These are phyloP conservation scores for Clarias macrocephalus DNA, from an alignment of 2,113 vertebrate genomes.

Conservation along the genomic window DNA sequence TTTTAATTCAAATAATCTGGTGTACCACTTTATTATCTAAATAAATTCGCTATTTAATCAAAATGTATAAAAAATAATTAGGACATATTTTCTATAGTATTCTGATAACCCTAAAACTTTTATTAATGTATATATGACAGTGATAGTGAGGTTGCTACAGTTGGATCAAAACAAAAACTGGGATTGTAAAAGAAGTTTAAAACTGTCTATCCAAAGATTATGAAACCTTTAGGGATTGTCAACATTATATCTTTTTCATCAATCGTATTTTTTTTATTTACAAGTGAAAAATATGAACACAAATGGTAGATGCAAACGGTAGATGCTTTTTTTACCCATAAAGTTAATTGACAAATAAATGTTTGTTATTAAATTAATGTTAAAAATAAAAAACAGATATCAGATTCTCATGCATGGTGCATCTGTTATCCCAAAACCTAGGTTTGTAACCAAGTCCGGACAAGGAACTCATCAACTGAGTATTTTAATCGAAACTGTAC, in stretches of 20 bases:
- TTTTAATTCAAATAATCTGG: neutral
- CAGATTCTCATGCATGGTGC: neutral
- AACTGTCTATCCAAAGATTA: too few relatives aligned
- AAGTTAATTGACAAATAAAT: too few relatives aligned
- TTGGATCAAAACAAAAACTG: neutral
- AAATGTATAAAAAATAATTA: too few relatives aligned
- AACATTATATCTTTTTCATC: too few relatives aligned
- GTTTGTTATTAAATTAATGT: too few relatives aligned
- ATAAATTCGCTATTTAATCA: neutral
- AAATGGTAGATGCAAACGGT: too few relatives aligned
- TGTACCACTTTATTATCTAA: neutral
- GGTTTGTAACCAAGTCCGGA: slow-evolving; percentile 55
- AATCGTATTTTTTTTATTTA: too few relatives aligned
- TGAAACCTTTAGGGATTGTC: neutral
- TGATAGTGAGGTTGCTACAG: neutral
- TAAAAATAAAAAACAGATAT: too few relatives aligned
- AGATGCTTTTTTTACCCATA: too few relatives aligned
- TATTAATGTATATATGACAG: neutral
- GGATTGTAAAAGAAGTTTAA: neutral
- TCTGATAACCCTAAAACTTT: too few relatives aligned
- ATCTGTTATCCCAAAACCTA: neutral
- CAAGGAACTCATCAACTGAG: slow-evolving; percentile 22
- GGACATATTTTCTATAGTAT: neutral
- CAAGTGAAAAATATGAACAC: too few relatives aligned
- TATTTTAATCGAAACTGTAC: slow-evolving; percentile 53